Percentiles rank a stretch among this genome's conserved stretches.
These are phyloP conservation scores for Cepaea hortensis DNA, from an alignment of 2,888 invertebrate genomes.

Conservation along the genomic window DNA sequence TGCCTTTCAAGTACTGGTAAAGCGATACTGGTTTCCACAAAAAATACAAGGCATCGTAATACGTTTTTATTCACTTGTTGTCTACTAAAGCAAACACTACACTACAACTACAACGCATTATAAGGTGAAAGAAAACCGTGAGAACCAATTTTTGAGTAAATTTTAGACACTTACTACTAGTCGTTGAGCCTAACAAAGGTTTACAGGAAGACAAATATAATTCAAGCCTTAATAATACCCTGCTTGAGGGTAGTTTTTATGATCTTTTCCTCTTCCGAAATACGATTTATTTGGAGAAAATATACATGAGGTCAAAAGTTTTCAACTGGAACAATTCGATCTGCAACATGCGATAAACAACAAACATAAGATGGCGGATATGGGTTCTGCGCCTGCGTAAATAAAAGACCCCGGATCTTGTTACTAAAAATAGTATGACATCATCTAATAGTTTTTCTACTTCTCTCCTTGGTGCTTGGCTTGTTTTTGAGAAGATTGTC, in stretches of 20 bases:
- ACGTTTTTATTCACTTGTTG: too few relatives aligned
- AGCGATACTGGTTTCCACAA: too few relatives aligned
- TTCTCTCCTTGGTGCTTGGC: too few relatives aligned
- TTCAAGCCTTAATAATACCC: constrained; percentile 26
- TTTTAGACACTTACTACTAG: too few relatives aligned
- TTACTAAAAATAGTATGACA: constrained; percentile 51
- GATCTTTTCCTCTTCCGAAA: constrained; percentile 12
- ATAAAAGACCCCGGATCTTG: constrained; percentile 53
- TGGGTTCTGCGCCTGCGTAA: constrained; percentile 53
- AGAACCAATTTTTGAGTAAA: too few relatives aligned
- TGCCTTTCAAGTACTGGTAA: too few relatives aligned
- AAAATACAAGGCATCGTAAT: too few relatives aligned
- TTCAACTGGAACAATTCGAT: constrained; percentile 27
- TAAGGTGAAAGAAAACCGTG: too few relatives aligned
- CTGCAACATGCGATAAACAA: constrained; percentile 51
- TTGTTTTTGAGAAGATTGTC: too few relatives aligned
- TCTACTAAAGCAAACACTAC: too few relatives aligned
- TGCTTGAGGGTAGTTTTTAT: constrained; percentile 12
- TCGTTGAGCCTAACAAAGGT: neutral
- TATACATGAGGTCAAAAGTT: constrained; percentile 35
- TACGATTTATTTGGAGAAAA: constrained; percentile 24
- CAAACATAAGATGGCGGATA: constrained; percentile 57
- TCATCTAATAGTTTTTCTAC: neutral
- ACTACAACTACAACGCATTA: too few relatives aligned
- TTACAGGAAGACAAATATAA: neutral